phyloP scores from a whole-genome alignment of 1,140 invertebrate species.

The Drosophila subpulchrella region DNA sequence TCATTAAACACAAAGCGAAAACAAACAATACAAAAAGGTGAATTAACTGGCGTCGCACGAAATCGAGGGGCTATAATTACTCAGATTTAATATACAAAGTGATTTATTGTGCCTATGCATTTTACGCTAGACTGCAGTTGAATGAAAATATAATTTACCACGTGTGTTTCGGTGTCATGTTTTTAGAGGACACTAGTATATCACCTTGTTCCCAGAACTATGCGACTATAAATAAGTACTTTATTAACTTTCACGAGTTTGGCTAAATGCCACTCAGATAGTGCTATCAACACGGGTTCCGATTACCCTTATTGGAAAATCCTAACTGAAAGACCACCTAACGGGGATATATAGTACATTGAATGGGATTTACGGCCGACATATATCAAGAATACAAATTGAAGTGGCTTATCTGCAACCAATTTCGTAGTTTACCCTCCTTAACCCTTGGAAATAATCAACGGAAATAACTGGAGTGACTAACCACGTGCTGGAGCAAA shows the following conservation, averaged over 20 bases:
- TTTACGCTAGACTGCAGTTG: neutral
- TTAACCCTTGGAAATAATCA: neutral
- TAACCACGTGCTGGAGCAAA: conserved; percentile 16
- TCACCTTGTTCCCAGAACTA: neutral
- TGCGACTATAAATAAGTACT: conserved; percentile 9
- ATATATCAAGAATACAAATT: conserved; percentile 10
- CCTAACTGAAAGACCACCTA: conserved; percentile 9
- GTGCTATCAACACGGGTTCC: conserved; percentile 26
- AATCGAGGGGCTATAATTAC: conserved; percentile 11
- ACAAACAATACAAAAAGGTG: conserved; percentile 56
- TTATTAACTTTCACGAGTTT: conserved; percentile 31
- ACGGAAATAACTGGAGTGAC: conserved; percentile 2
- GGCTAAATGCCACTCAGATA: conserved; percentile 30
- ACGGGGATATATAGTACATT: conserved; percentile 11
- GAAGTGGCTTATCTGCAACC: conserved; percentile 20
- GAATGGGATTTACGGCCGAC: conserved; percentile 12
- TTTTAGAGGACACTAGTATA: neutral
- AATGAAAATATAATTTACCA: neutral
- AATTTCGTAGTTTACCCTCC: neutral
- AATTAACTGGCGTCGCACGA: conserved; percentile 44
- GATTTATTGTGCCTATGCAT: neutral
- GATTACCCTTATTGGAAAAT: neutral
- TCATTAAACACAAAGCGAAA: conserved; percentile 17
- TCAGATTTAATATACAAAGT: conserved; percentile 1
- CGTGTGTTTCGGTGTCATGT: neutral